These are phyloP conservation scores for Campylorhamphus procurvoides DNA, from an alignment of 2,113 vertebrate species.

Conservation along the genomic window DNA sequence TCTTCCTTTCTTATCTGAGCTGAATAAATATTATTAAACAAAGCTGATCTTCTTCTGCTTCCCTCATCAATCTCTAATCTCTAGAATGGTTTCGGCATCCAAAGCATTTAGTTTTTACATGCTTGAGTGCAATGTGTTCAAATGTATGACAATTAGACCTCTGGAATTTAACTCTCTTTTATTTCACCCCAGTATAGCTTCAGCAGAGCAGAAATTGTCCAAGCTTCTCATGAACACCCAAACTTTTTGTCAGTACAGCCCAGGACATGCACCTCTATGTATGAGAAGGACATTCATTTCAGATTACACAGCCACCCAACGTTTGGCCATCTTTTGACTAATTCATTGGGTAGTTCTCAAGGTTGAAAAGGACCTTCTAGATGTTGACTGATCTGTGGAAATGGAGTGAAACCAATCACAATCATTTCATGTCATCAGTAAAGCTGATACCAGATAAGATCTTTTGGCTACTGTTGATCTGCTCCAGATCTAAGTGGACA, in stretches of 20 bases:
- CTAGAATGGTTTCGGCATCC: not conserved
- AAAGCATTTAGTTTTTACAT: not conserved
- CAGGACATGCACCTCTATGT: not conserved
- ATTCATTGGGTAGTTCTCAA: not conserved
- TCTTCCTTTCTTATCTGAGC: not conserved
- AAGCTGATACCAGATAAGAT: not conserved
- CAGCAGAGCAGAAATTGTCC: not conserved
- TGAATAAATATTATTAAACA: not conserved
- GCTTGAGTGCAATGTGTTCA: not conserved
- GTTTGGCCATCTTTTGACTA: not conserved
- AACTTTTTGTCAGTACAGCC: not conserved
- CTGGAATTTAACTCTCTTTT: not conserved
- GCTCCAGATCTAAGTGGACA: not conserved
- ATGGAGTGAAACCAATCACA: not conserved
- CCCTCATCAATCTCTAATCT: not conserved
- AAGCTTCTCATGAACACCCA: not conserved
- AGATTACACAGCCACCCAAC: not conserved
- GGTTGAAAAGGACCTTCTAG: not conserved
- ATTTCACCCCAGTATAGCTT: not conserved
- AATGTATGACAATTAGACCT: not conserved
- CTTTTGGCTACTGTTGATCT: not conserved
- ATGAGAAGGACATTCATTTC: not conserved
- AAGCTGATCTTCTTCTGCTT: not conserved
- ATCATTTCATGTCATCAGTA: not conserved
- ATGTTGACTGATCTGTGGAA: not conserved